phyloP scores from a whole-genome alignment of 2,888 invertebrate species.

The Acanthosoma haemorrhoidale region DNA sequence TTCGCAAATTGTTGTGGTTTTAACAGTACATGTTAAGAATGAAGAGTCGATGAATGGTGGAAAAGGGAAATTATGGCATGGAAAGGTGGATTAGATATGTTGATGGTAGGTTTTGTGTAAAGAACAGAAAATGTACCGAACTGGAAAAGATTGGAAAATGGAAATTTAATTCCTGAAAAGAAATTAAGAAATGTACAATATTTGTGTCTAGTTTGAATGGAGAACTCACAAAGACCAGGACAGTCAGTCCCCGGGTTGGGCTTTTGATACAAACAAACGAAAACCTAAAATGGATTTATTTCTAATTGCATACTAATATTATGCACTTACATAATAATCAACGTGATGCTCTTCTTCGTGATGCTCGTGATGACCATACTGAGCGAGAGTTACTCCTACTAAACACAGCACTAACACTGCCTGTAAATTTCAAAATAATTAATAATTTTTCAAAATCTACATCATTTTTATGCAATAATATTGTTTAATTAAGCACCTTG shows the following conservation, averaged over 20 bases:
- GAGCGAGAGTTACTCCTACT: constrained; percentile 30
- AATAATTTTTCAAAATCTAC: not conserved
- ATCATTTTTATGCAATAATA: too few species aligned
- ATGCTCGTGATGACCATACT: constrained; percentile 36
- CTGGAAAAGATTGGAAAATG: not conserved
- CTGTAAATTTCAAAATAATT: not conserved
- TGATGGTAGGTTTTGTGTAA: too few species aligned
- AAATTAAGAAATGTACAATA: not conserved
- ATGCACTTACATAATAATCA: constrained; percentile 35
- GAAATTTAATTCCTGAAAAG: not conserved
- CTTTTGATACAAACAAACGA: not conserved
- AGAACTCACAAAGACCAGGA: too few species aligned
- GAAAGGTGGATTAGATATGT: too few species aligned
- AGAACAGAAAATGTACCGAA: too few species aligned
- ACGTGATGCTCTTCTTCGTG: constrained; percentile 34
- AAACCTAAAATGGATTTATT: not conserved
- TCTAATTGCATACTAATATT: not conserved
- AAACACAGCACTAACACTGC: constrained; percentile 19
- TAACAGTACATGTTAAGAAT: too few species aligned
- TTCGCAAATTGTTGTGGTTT: too few species aligned
- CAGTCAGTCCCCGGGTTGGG: too few species aligned
- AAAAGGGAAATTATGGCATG: too few species aligned
- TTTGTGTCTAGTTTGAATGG: not conserved
- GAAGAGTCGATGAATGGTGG: too few species aligned
- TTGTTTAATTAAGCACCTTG: not conserved